Evolutionary conservation across 2,113 vertebrate species (phyloP), one percentile per base, ranked within the genome.

Genomic region (Nycticebus coucang): DNA sequence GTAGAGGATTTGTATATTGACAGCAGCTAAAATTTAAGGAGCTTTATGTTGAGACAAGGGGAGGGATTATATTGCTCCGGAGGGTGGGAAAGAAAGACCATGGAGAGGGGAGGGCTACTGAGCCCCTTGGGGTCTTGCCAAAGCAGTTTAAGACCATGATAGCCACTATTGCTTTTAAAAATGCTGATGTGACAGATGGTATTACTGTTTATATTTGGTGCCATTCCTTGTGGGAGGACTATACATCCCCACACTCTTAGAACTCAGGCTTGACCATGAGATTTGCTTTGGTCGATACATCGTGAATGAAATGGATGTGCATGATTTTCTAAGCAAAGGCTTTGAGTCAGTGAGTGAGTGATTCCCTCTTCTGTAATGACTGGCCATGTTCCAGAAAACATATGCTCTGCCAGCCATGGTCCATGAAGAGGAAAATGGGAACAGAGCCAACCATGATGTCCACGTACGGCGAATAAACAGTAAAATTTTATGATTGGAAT

Each of bases 281-380:
- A 72, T 37, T 17, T 55, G 75, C 81, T 92, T 59, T 35, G 24
- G 87, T 93, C 80, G 62, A 64, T 79, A 93, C 78, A 60, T 68
- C 1, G 0, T 79, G 92, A 92, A 87, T n/a, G 35, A 95, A 83
- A 94, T 4, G 21, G 83, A 50, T 82, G 55, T 35, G 62, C 5
- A 3, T 95, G 89, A 80, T 71, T 92, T 86, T 89, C 92, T 57
- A 83, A 93, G 90, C 92, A 83, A 88, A 86, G 75, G 86, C 81
- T 72, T 6, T 37, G 85, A 92, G 59, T 30, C 41, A 33, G 24
- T 45, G 35, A 94, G 24, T 45, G 53, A 94, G 71, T 81, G 91
- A 95, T 83, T 92, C 64, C 87, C 53, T 90, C 41, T 75, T 81
- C 21, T 0, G 0, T 59, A 93, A 75, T 50, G 77, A 33, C 60